Percentiles rank a stretch among this genome's conserved stretches.
phyloP scores from a whole-genome alignment of 2,113 vertebrate genomes.

The Nycticryphes semicollaris region DNA sequence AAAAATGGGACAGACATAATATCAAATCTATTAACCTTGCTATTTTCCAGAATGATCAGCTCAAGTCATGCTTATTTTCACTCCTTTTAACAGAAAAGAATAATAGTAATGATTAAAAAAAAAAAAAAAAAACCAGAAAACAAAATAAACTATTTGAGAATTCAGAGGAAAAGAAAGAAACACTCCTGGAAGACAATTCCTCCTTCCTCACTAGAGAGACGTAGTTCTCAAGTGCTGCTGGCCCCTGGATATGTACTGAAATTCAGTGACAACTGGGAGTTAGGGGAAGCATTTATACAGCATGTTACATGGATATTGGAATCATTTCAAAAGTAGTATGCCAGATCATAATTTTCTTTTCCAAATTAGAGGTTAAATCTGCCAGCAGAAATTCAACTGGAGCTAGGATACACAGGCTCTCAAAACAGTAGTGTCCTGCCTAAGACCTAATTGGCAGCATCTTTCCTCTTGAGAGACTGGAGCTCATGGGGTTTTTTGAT shows the following conservation, averaged over 20 bases:
- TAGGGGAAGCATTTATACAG: neutral
- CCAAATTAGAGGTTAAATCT: constrained; percentile 13
- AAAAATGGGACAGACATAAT: neutral
- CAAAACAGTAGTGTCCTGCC: neutral
- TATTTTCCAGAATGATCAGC: neutral
- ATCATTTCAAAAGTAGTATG: neutral
- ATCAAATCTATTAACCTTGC: neutral
- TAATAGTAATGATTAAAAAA: neutral
- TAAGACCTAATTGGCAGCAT: neutral
- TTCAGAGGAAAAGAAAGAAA: neutral
- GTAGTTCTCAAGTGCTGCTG: neutral
- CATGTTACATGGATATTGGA: neutral
- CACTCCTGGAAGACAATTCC: neutral
- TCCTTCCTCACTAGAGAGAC: neutral
- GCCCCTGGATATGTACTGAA: neutral
- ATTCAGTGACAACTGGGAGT: neutral
- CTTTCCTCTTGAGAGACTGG: neutral
- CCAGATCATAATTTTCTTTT: neutral
- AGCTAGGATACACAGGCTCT: neutral
- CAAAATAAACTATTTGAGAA: neutral
- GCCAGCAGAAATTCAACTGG: neutral
- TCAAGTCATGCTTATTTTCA: neutral
- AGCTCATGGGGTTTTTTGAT: neutral
- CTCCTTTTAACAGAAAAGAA: neutral
- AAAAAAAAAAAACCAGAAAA: neutral